Conservation (phyloP, 2,888 invertebrate genomes). For the Philonicus albiceps region DNA sequence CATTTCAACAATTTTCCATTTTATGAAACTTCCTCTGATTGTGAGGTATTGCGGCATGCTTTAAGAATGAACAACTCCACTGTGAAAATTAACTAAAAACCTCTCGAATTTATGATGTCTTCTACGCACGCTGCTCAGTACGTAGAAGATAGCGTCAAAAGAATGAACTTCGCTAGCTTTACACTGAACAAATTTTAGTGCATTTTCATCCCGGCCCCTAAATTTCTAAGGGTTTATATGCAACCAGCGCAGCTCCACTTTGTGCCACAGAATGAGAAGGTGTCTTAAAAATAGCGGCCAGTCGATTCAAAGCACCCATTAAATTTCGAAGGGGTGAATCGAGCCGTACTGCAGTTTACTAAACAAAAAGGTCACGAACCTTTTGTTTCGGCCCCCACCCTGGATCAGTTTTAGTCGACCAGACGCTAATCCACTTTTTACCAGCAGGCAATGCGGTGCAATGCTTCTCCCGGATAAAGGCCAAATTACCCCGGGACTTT, state of each 20-base stretch:
- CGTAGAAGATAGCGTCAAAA: not conserved
- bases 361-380: not conserved
- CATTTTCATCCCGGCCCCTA: not conserved
- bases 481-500: not conserved
- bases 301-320: not conserved
- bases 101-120: not conserved
- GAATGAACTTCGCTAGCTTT: not conserved
- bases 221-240: not conserved
- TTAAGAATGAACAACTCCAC: not conserved
- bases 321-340: not conserved
- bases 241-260: not conserved
- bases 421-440: conserved; percentile 1
- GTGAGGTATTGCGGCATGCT: not conserved
- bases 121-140: not conserved
- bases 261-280: not conserved
- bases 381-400: not conserved
- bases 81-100: not conserved
- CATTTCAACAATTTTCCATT: not conserved
- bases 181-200: not conserved
- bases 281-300: not conserved
- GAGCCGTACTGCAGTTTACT: not conserved
- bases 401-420: not conserved
- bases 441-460: not conserved
- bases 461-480: not conserved
- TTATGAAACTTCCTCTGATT: not conserved